These are phyloP conservation scores for Seira ritae DNA, from an alignment of 2,888 invertebrate genomes.

Conservation along the genomic window DNA sequence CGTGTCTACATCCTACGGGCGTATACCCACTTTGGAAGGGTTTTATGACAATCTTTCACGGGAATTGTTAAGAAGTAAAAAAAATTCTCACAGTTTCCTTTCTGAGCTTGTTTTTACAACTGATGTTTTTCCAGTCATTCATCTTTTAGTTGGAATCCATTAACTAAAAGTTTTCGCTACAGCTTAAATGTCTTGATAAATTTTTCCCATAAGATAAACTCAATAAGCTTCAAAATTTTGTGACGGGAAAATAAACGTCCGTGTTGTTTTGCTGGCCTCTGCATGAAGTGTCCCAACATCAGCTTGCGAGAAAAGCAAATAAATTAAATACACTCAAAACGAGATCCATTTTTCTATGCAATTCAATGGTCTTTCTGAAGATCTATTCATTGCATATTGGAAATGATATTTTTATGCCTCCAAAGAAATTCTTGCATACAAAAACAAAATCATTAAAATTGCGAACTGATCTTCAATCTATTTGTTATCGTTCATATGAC, in stretches of 20 bases:
- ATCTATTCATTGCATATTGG: no score
- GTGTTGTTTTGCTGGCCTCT: background rate
- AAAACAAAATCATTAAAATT: no score
- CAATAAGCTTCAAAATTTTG: background rate
- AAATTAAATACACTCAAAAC: no score
- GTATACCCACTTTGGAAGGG: background rate
- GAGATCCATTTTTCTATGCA: no score
- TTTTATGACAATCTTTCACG: conserved; percentile 13
- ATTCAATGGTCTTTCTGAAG: no score
- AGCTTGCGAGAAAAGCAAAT: background rate
- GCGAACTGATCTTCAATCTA: no score
- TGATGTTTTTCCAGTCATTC: conserved; percentile 29
- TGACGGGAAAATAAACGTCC: background rate
- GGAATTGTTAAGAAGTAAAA: background rate
- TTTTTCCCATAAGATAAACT: background rate
- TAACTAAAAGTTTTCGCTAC: background rate
- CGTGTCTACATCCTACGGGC: background rate
- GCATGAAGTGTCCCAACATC: background rate
- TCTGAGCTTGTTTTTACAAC: conserved; percentile 49
- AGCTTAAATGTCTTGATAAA: background rate
- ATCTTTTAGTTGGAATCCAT: conserved; percentile 22
- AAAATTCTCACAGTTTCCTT: conserved; percentile 40
- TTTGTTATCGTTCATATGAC: no score
- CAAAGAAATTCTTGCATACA: no score
- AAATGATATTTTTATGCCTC: no score